These are phyloP conservation scores for Drosophila pruinosa DNA, from an alignment of 1,140 invertebrate genomes.

Conservation along the genomic window DNA sequence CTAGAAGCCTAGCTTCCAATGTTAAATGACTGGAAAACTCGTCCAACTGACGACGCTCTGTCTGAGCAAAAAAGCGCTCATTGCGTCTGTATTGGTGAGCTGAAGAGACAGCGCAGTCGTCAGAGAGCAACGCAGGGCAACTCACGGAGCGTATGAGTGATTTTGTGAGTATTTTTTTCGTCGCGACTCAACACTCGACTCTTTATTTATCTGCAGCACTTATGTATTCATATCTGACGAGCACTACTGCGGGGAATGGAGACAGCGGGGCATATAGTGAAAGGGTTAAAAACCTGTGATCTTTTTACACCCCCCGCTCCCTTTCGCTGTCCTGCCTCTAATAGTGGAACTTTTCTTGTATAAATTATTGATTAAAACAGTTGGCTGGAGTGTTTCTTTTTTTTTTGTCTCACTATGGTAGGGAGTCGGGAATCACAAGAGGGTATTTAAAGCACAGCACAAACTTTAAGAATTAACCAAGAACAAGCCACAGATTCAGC, in stretches of 20 bases:
- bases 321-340: constrained; percentile 2
- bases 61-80: constrained; percentile 62
- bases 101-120: constrained; percentile 33
- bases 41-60: constrained; percentile 62
- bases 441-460: constrained; percentile 17
- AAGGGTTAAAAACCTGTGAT: constrained; percentile 80
- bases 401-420: constrained; percentile 30
- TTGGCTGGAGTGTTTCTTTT: constrained; percentile 38
- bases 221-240: constrained; percentile 54
- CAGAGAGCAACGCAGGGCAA: constrained; percentile 18
- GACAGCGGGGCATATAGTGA: constrained; percentile 59
- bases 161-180: constrained; percentile 43
- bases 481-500: background rate
- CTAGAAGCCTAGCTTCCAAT: constrained; percentile 48
- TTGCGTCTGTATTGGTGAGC: constrained; percentile 25
- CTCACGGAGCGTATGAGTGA: constrained; percentile 58
- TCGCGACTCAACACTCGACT: background rate
- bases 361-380: constrained; percentile 76
- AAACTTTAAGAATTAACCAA: constrained; percentile 4
- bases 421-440: background rate
- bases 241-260: background rate
- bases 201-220: constrained; percentile 32
- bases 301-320: constrained; percentile 15
- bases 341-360: constrained; percentile 55
- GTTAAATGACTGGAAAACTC: constrained; percentile 41